These are phyloP conservation scores for Macrocentrus cingulum DNA, from an alignment of 1,140 invertebrate genomes.

Conservation along the genomic window DNA sequence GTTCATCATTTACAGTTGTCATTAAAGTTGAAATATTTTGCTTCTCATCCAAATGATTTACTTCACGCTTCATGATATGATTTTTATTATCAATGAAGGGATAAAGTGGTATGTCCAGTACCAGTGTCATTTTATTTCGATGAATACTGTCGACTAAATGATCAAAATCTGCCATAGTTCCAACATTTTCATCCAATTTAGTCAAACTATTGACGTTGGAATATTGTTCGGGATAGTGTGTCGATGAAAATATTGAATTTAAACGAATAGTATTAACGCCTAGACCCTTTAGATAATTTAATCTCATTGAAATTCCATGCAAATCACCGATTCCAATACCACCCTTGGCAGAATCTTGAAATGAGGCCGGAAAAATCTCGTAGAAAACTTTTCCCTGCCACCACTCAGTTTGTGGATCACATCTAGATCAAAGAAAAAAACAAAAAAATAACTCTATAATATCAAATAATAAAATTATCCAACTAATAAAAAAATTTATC, in stretches of 20 bases:
- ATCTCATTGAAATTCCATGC: slow-evolving; percentile 65
- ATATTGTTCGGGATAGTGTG: slow-evolving; percentile 72
- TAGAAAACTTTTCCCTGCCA: slow-evolving; percentile 81
- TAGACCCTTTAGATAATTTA: slow-evolving; percentile 69
- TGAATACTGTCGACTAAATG: slow-evolving; percentile 65
- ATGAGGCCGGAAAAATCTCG: slow-evolving; percentile 81
- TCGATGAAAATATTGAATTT: slow-evolving; percentile 73
- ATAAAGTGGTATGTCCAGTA: slow-evolving; percentile 75
- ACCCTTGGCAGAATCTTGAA: slow-evolving; percentile 69
- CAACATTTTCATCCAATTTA: slow-evolving; percentile 66
- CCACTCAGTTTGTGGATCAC: slow-evolving; percentile 65
- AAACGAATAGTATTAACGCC: slow-evolving; percentile 70
- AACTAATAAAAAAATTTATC: too few species aligned
- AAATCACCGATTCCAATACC: slow-evolving; percentile 76
- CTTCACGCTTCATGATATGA: slow-evolving; percentile 29
- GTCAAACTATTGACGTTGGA: slow-evolving; percentile 66
- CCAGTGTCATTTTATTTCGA: slow-evolving; percentile 67
- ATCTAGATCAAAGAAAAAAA: slow-evolving; percentile 36
- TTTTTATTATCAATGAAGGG: slow-evolving; percentile 57
- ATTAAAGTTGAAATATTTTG: neutral
- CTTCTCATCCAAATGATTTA: neutral
- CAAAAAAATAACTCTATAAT: slow-evolving; percentile 9
- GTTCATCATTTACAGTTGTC: too few species aligned
- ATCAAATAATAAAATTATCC: too few species aligned
- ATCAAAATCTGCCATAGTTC: slow-evolving; percentile 67